phyloP scores from a whole-genome alignment of 2,888 invertebrate genomes.

The Dyspetes luteomarginatus region DNA sequence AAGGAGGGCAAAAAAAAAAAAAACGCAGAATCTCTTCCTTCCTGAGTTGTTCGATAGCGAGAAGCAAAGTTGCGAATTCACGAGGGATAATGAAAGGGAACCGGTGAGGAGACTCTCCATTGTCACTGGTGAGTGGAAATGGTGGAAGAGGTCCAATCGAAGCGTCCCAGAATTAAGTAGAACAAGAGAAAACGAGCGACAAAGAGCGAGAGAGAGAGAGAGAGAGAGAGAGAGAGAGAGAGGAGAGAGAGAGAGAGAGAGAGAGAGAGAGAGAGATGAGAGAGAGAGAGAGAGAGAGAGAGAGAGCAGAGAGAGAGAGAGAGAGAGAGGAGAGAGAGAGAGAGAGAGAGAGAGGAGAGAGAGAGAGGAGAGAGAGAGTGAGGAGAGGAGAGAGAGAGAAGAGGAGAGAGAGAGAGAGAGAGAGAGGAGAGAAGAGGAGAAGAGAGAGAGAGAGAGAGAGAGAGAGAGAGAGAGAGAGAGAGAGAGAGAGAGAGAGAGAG shows the following conservation, averaged over 20 bases:
- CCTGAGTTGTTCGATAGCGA: constrained; percentile 9
- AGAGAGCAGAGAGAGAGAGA: background rate
- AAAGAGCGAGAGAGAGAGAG: background rate
- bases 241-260: background rate
- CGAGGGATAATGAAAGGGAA: constrained; percentile 31
- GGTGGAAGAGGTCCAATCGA: constrained; percentile 2
- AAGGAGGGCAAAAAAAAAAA: background rate
- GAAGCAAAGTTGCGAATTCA: constrained; percentile 12
- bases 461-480: background rate
- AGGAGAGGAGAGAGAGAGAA: background rate
- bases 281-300: background rate
- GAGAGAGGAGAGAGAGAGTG: no score
- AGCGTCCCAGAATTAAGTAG: background rate
- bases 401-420: background rate
- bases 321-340: background rate
- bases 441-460: background rate
- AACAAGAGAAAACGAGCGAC: background rate
- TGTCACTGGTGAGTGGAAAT: background rate
- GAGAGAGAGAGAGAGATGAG: background rate
- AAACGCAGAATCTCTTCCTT: background rate
- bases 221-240: background rate
- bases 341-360: background rate
- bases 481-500: background rate
- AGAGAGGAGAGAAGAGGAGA: background rate
- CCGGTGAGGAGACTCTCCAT: constrained; percentile 17